Conservation (phyloP, 1,140 invertebrate species). For the Zaprionus taronus region DNA sequence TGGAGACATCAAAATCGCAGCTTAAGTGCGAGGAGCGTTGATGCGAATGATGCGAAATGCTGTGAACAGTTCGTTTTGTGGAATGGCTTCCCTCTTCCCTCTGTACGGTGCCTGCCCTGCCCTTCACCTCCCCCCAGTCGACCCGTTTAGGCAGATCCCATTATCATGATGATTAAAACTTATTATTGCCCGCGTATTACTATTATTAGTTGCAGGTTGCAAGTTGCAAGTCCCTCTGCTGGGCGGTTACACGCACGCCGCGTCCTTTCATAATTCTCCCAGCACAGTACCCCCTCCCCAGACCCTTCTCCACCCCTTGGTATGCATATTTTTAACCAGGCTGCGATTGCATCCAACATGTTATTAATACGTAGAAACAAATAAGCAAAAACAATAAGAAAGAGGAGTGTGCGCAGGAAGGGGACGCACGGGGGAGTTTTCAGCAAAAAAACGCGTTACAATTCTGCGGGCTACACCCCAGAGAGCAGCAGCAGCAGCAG, state of each 20-base stretch:
- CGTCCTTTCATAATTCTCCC: conserved; percentile 72
- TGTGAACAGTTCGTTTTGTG: conserved; percentile 24
- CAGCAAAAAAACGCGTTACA: conserved; percentile 70
- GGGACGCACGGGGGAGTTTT: conserved; percentile 4
- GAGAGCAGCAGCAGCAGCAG: conserved; percentile 27
- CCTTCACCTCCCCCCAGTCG: background rate
- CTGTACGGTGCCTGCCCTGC: background rate
- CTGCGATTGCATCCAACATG: conserved; percentile 73
- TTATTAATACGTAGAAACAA: conserved; percentile 83
- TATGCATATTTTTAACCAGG: conserved; percentile 80
- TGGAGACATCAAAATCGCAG: conserved; percentile 72
- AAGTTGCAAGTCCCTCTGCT: conserved; percentile 12
- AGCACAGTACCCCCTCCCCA: background rate
- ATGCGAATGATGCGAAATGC: conserved; percentile 21
- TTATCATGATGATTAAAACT: conserved; percentile 83
- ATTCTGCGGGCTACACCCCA: conserved; percentile 78
- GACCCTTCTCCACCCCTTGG: conserved; percentile 2
- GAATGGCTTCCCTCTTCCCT: background rate
- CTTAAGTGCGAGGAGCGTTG: conserved; percentile 22
- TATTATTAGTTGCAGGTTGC: conserved; percentile 68
- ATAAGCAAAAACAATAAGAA: conserved; percentile 82
- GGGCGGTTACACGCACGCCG: conserved; percentile 65
- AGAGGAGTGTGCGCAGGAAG: conserved; percentile 41
- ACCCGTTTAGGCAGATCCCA: conserved; percentile 63
- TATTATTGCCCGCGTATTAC: conserved; percentile 78